A percentile compares a stretch with the other conserved stretches of the same genome.
Conservation (phyloP, 2,113 vertebrate species). For the Dipodomys stephensi region DNA sequence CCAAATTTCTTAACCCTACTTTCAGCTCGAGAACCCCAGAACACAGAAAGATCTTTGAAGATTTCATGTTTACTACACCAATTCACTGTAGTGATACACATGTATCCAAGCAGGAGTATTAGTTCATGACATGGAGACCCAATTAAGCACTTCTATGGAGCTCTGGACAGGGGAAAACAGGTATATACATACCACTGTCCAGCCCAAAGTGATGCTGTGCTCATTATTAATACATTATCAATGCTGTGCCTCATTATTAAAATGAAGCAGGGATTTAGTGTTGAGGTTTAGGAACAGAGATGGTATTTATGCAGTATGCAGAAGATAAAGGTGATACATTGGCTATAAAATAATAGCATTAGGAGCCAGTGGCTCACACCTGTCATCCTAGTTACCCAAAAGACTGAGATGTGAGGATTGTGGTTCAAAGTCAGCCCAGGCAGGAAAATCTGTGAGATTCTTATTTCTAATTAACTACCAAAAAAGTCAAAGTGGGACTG, state of each 20-base stretch:
- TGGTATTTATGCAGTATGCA: slow-evolving; percentile 1
- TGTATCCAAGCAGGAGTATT: not conserved
- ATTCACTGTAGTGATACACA: slow-evolving; percentile 11
- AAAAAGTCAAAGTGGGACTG: no score
- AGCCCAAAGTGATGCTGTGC: not conserved
- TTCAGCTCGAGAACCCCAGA: slow-evolving; percentile 54
- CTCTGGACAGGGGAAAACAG: not conserved
- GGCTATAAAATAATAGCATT: not conserved
- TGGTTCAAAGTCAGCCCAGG: no score
- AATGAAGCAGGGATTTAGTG: slow-evolving; percentile 19
- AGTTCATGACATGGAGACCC: not conserved
- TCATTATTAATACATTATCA: not conserved
- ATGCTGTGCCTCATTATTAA: no score
- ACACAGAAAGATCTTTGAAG: not conserved
- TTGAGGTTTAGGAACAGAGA: not conserved
- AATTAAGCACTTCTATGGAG: not conserved
- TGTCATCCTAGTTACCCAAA: no score
- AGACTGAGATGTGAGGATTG: no score
- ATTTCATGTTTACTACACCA: not conserved
- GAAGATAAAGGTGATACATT: slow-evolving; percentile 1
- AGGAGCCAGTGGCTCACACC: no score
- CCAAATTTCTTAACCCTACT: slow-evolving; percentile 51
- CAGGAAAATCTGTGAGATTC: no score
- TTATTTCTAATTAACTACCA: no score
- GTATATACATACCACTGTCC: not conserved